Base-by-base conservation (phyloP, 2,888 invertebrate species). In the Aphelenchoides bicaudatus region DNA sequence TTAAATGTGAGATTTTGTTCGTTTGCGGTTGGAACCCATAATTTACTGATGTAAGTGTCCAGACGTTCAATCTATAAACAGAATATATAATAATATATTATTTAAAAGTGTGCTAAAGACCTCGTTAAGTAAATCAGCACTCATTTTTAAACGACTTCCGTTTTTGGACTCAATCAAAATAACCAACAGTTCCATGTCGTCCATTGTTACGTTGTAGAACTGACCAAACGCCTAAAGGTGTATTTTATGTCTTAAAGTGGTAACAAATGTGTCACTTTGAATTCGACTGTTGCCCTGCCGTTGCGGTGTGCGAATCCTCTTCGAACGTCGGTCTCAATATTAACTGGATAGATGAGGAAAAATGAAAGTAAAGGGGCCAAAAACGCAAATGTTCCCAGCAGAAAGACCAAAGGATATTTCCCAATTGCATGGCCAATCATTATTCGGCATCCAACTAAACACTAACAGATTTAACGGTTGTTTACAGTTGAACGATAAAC, bases 271-370 rank as follows among this genome's bases (percentile, higher is more conserved):
- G n/a, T n/a, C 52, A 73, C 73, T 50, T 64, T 59, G 39, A 74
- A 74, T 39, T 74, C 74, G 19, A 59, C 53, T 16, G 65, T 62
- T 1, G 74, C 69, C 21, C 70, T 59, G 1, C 74, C 74, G 54
- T 72, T 66, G 23, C 63, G 63, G 39, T 72, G 70, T 1, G 74
- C 74, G 56, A 63, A 74, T 16, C 74, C 74, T 39, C 74, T 51
- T 23, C 74, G 50, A 21, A 74, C 68, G 51, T 74, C 74, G 38
- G 73, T 75, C 47, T 73, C 71, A 29, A 74, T 66, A 52, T 65
- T 59, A 23, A 72, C 57, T 10, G 71, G 69, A 49, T 61, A 61
- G 28, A 73, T 56, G 34, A 69, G 30, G 57, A 68, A 73, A 52
- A 62, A 70, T 52, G 66, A 63, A 8, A 46, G 25, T 25, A 63